Base-by-base conservation (phyloP, 1,140 invertebrate genomes). In the Drosophila nigrodunni region DNA sequence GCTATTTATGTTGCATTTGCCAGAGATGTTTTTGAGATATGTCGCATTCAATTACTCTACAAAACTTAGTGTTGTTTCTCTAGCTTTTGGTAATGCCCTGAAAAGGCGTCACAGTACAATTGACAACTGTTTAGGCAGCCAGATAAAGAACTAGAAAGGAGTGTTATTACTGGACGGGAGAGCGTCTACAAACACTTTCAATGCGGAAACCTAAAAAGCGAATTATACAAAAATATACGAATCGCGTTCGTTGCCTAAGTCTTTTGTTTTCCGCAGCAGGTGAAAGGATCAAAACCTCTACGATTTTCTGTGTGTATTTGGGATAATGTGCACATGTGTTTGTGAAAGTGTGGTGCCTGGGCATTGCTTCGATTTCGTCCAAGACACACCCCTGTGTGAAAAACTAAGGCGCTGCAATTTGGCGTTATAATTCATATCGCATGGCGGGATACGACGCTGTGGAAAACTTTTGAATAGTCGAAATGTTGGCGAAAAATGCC, bases 161-260 rank as follows among this genome's bases (percentile, higher is more conserved):
- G 81, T 81, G 79, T 11, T 35, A 2, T 9, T 30, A 2, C 41
- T 30, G 25, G 25, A 15, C 6, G 21, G 7, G 25, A 46, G 25
- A 57, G 43, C 50, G 55, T 44, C 55, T 15, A 7, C 13, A 54
- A 68, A 39, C 57, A 80, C 81, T 85, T 80, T 83, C 81, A 70
- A 83, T 74, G 64, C 77, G 82, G 82, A 83, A 83, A 85, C 9
- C 37, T 9, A 13, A 43, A 43, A 13, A 30, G 2, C 3, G 13
- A 43, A 43, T 43, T 50, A 47, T 34, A 46, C 44, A 30, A 37
- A 58, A 76, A 59, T 70, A 65, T 34, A 46, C 46, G 62, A 72
- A 59, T 78, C 74, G 67, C 66, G 80, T 88, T 91, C 78, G 83
- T 85, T 88, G 75, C 88, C 82, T 85, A 77, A 88, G 88, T 91